Evolutionary conservation across 2,888 invertebrate genomes (phyloP).

Genomic region (Glyphotaelius pellucidus): DNA sequence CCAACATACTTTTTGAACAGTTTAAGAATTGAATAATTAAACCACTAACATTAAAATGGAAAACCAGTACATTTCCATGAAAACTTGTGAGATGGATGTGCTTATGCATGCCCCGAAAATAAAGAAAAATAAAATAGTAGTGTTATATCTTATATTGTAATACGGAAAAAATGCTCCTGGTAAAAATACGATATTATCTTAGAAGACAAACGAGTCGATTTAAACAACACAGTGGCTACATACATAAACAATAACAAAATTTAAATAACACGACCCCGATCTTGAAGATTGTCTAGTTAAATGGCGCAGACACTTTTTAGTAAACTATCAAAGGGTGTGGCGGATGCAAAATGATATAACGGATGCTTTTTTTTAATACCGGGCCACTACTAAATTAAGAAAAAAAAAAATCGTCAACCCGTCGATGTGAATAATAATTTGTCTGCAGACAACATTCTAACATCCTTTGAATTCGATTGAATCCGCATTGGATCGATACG

Average conservation of each 20-base stretch:
- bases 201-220: neutral
- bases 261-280: neutral
- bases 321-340: neutral
- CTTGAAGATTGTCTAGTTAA: neutral
- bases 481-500: neutral
- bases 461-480: neutral
- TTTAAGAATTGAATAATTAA: too few relatives aligned
- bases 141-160: too few relatives aligned
- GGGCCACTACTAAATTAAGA: neutral
- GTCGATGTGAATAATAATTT: neutral
- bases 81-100: too few relatives aligned
- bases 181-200: neutral
- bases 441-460: neutral
- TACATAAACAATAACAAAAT: neutral
- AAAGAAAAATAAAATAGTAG: too few relatives aligned
- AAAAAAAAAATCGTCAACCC: neutral
- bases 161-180: too few relatives aligned
- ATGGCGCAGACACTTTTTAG: neutral
- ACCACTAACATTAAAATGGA: too few relatives aligned
- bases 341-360: neutral
- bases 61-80: too few relatives aligned
- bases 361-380: neutral
- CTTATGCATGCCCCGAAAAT: too few relatives aligned
- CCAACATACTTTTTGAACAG: too few relatives aligned
- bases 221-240: neutral